Base-by-base conservation (phyloP, 2,113 vertebrate species). In the Apteryx owenii region DNA sequence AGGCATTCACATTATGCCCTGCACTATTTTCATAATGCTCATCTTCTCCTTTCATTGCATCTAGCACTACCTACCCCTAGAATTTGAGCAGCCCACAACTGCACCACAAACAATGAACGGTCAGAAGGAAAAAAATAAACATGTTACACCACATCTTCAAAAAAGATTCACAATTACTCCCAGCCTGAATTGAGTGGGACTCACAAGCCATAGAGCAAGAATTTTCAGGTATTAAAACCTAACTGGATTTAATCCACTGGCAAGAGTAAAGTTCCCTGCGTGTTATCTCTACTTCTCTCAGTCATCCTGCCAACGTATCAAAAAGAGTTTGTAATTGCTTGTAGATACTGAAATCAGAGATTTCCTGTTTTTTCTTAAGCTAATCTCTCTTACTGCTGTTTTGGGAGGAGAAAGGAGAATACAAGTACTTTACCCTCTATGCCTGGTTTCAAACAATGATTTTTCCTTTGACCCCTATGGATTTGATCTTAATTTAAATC, bases 341-440 rank as follows among this genome's bases (percentile, higher is more conserved):
- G 91, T 91, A 95, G 88, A 88, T 90, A 95, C 14, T 36, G 94
- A 71, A 95, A 97, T 68, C 60, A 93, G 70, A 95, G 50, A 44
- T 56, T 62, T 85, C 53, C 75, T 77, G 78, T 76, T 80, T 88
- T 77, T 96, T 72, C 58, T 69, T 88, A 62, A 86, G 31, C 82
- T 93, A 96, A 94, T 89, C 93, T 93, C 88, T 44, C 80, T 58
- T 40, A 87, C 66, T 77, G 18, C 68, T 81, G 11, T 64, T 82
- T 91, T 2, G 0, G 54, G 50, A 44, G 42, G 42, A 38, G 36
- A 38, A 16, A 92, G 85, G 29, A 89, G 50, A 86, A 94, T 44
- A 51, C 46, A 71, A 88, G 76, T 78, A 60, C 54, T 50, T 54
- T 90, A 84, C 69, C 71, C 42, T 75, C 65, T 38, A n/a, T 78